phyloP scores from a whole-genome alignment of 2,797 vertebrate species.

The Tympanoctomys barrerae region DNA sequence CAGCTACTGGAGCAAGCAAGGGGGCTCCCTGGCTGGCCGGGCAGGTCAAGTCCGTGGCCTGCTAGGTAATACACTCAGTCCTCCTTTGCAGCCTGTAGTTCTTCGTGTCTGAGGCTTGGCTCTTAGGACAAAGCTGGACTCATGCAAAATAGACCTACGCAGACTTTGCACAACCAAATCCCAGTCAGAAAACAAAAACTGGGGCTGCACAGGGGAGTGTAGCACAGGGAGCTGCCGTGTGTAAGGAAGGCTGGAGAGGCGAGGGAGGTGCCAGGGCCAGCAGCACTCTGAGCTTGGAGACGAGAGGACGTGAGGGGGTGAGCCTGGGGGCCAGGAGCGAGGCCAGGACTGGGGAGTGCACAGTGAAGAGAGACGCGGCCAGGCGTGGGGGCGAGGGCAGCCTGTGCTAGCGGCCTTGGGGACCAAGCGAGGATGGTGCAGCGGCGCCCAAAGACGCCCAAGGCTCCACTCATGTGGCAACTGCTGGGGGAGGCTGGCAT shows the following conservation, averaged over 20 bases:
- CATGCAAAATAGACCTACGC: background rate
- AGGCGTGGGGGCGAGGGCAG: background rate
- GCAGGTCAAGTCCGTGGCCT: background rate
- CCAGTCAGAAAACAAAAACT: background rate
- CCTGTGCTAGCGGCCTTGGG: background rate
- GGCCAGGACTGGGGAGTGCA: too few relatives aligned
- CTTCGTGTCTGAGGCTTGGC: background rate
- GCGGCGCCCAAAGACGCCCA: background rate
- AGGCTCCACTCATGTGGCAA: background rate
- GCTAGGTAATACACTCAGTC: background rate
- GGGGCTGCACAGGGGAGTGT: background rate
- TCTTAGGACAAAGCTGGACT: background rate
- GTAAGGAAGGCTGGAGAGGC: too few relatives aligned
- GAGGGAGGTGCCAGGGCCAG: background rate
- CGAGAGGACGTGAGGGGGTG: rapidly evolving
- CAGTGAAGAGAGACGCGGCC: too few relatives aligned
- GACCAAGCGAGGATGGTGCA: background rate
- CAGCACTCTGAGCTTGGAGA: background rate
- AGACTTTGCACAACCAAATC: background rate
- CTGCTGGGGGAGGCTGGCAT: background rate
- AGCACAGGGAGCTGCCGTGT: too few relatives aligned
- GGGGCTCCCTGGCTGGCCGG: background rate
- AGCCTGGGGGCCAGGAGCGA: too few relatives aligned
- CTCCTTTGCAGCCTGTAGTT: background rate
- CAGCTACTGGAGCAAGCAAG: background rate